These are phyloP conservation scores for Meandrusa payeni DNA, from an alignment of 2,888 invertebrate species.

Conservation along the genomic window DNA sequence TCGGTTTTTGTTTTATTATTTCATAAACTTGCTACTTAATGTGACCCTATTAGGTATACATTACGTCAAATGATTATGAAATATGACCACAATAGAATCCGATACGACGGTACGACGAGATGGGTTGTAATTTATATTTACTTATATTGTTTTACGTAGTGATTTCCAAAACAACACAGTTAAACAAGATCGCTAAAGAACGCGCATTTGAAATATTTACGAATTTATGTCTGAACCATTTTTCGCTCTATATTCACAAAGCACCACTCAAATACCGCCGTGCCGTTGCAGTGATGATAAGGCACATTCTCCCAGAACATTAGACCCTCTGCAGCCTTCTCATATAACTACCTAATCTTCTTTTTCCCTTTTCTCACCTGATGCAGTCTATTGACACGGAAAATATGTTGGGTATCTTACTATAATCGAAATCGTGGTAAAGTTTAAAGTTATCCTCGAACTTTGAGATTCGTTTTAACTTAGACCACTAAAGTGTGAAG, in stretches of 20 bases:
- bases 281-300: conserved; percentile 19
- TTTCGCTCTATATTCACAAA: conserved; percentile 18
- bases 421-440: not conserved
- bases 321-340: conserved; percentile 6
- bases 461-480: no score
- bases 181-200: not conserved
- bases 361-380: conserved; percentile 19
- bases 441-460: no score
- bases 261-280: conserved; percentile 16
- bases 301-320: conserved; percentile 22
- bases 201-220: conserved; percentile 13
- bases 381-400: conserved; percentile 23
- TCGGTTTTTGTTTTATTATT: no score
- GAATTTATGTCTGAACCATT: conserved; percentile 22
- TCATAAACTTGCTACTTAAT: no score
- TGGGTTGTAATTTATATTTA: no score
- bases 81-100: no score
- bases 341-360: conserved; percentile 17
- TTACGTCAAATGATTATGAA: no score
- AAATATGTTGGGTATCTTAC: conserved; percentile 12
- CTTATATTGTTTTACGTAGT: no score
- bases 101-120: no score
- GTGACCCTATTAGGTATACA: no score
- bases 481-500: no score
- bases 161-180: no score